Percentiles rank a stretch among this genome's conserved stretches.
Evolutionary conservation across 2,113 vertebrate genomes (phyloP).

Genomic region (Varanus komodoensis): DNA sequence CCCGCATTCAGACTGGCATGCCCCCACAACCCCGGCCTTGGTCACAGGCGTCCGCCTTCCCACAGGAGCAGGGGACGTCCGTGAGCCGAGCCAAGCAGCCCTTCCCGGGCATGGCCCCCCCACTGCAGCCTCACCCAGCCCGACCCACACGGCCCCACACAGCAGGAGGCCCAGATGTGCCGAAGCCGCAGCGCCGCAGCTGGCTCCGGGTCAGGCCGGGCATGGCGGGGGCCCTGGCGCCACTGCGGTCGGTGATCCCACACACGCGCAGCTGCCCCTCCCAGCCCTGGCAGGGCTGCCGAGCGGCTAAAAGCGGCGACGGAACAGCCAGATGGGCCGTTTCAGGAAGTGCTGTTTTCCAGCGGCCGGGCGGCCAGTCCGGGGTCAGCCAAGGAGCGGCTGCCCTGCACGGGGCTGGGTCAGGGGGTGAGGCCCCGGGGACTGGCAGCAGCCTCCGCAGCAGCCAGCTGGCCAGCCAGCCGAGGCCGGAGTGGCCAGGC

Average conservation of each 20-base stretch:
- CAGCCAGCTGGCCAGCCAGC: background rate
- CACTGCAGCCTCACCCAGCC: background rate
- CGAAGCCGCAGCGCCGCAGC: constrained; percentile 25
- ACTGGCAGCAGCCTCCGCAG: background rate
- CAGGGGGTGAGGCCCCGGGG: background rate
- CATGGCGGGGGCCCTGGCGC: constrained; percentile 71
- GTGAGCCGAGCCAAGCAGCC: background rate
- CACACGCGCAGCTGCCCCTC: constrained; percentile 61
- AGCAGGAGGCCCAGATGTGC: constrained; percentile 3
- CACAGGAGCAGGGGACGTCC: background rate
- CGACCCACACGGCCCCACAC: background rate
- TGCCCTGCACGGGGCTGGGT: constrained; percentile 34
- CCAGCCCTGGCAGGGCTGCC: constrained; percentile 59
- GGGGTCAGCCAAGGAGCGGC: background rate
- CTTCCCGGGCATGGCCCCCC: background rate
- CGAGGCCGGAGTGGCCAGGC: no score
- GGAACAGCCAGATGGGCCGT: constrained; percentile 54
- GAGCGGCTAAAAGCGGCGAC: constrained; percentile 42
- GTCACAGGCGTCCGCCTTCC: no score
- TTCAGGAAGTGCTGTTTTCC: constrained; percentile 51
- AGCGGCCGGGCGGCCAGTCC: background rate
- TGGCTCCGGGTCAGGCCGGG: constrained; percentile 45
- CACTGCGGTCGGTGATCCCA: constrained; percentile 73
- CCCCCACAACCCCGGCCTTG: no score
- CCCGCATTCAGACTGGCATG: no score